Base-by-base conservation (phyloP, 2,888 invertebrate species). In the Allygus modestus region DNA sequence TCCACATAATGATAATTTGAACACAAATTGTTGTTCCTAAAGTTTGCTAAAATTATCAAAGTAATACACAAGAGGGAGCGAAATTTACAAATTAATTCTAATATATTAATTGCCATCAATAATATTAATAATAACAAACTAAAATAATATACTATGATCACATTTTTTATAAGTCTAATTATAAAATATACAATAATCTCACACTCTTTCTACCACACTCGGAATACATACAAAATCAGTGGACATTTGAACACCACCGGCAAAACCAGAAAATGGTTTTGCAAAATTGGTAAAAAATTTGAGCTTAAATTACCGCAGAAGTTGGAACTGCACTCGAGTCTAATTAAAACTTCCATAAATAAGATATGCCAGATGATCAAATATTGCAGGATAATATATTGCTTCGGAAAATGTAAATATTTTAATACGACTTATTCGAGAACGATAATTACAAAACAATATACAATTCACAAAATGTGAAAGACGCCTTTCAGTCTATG, bases 101-200 rank as follows among this genome's bases (percentile, higher is more conserved):
- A 83, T 83, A 83, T 83, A 83, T 83, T 83, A 85, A 54, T 54
- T 71, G 71, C 54, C 51, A 85, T 61, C 82, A 77, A 82, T 84
- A 82, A 86, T 85, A 86, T 85, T 77, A 77, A 83, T 86, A 86
- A 81, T 86, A 86, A 71, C 58, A 84, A 82, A 86, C 85, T 86
- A 85, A 86, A 84, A 86, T 77, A 86, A 86, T 86, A 86, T 85
- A 77, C 86, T 86, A 86, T 85, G 85, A 86, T 86, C 86, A 86
- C 86, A 86, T 84, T 86, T 86, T 86, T 79, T 61, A 85, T 86
- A 86, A 86, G 85, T 86, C 86, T 86, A 86, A 65, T 82, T 85
- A 84, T 85, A 86, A 85, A 84, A 86, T 65, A 84, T 73, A 84
- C 83, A 85, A 81, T 84, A 77, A 46, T 58, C 71, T 54, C 23